Evolutionary conservation across 1,140 invertebrate species (phyloP), one percentile per base, ranked within the genome.

Genomic region (Psilanteris sp.): DNA sequence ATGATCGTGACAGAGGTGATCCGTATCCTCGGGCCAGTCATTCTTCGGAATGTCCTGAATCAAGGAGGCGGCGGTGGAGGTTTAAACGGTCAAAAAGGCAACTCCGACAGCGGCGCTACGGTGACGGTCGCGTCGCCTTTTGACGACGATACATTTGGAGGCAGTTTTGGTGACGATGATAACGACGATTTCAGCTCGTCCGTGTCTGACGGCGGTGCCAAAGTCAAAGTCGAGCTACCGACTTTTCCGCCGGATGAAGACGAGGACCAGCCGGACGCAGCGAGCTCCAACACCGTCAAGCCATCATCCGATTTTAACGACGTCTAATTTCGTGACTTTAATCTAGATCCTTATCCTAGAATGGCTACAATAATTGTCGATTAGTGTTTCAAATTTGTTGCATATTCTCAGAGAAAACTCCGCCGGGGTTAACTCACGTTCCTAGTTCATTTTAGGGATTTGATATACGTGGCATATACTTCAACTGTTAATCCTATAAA

Each of bases 1-100:
- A 86, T 90, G 84, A 90, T 94, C 82, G 91, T 92, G 66, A 89
- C 91, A 78, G 89, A 91, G 80, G 80, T 94, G 75, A 90, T 94
- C 82, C 90, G 91, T 73, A 87, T 91, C 15, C 87, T 94, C 78
- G 93, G 93, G 6, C 92, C 93, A 9, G 87, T 91, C 24, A 81
- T 94, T 14, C 88, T 94, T 41, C 89, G 90, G 15, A 87, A 86
- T 59, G 87, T 90, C 61, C 85, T 92, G 26, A 89, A 89, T 24
- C 84, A 87, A 18, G 88, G 86, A 61, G 83, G 83, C 4, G 88
- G 84, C 48, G 86, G 83, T 20, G 80, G 79, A 14, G 85, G 81
- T 27, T 27, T n/a, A 29, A 57, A 78, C 61, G 55, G 68, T 82
- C 55, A 57, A 32, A 77, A 52, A 26, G 34, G 34, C 14, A 66